Percentiles rank a stretch among this genome's conserved stretches.
Conservation (phyloP, 2,888 invertebrate species). For the Agrochola lota region DNA sequence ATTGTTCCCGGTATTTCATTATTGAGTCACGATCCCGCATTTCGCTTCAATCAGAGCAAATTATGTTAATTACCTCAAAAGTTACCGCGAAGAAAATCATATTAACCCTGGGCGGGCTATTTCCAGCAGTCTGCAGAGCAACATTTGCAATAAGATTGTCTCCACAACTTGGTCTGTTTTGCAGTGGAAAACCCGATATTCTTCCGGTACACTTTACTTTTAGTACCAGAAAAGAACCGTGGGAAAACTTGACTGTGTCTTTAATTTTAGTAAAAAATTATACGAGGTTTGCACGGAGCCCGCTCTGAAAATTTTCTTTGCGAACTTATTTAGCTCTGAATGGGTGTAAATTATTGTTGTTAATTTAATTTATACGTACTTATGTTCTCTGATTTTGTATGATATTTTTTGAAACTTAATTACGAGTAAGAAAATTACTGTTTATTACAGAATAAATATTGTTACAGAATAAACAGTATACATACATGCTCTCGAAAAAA, state of each 20-base stretch:
- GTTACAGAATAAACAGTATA: no score
- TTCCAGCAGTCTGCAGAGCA: slow-evolving; percentile 28
- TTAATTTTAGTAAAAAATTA: slow-evolving; percentile 57
- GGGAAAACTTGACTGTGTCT: slow-evolving; percentile 54
- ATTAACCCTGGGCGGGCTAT: slow-evolving; percentile 38
- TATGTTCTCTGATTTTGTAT: slow-evolving; percentile 33
- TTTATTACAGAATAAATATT: no score
- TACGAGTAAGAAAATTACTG: neutral
- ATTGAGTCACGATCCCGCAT: slow-evolving; percentile 28
- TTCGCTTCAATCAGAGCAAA: slow-evolving; percentile 43
- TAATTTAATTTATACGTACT: slow-evolving; percentile 35
- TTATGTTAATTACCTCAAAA: slow-evolving; percentile 48
- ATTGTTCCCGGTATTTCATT: slow-evolving; percentile 27
- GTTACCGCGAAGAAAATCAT: slow-evolving; percentile 46
- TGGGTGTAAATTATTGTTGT: slow-evolving; percentile 54
- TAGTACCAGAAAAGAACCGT: slow-evolving; percentile 56
- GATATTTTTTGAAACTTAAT: slow-evolving; percentile 3
- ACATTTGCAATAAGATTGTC: slow-evolving; percentile 54
- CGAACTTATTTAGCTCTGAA: slow-evolving; percentile 49
- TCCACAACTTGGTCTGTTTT: slow-evolving; percentile 50
- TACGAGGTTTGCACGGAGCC: slow-evolving; percentile 24
- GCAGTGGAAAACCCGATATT: slow-evolving; percentile 50
- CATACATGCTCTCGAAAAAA: no score
- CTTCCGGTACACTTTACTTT: slow-evolving; percentile 57
- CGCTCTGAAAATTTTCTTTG: slow-evolving; percentile 55